phyloP scores from a whole-genome alignment of 2,888 invertebrate species.

The Nemotelus pantherinus region DNA sequence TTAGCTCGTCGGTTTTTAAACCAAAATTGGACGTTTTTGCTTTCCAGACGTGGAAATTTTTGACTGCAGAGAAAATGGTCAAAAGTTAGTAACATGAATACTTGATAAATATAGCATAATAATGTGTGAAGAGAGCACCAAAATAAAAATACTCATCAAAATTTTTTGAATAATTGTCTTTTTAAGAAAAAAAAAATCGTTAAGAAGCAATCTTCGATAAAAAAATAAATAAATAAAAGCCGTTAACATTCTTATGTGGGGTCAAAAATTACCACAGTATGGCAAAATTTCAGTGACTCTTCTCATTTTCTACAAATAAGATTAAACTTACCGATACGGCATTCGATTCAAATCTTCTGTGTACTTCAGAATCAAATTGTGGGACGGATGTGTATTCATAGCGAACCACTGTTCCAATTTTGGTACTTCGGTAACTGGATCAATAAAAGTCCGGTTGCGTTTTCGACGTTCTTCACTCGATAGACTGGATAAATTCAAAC shows the following conservation, averaged over 20 bases:
- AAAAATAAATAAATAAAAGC: not conserved
- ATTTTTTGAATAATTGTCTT: not conserved
- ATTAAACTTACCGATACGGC: slow-evolving; percentile 74
- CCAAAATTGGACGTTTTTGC: slow-evolving; percentile 99
- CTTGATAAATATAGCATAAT: not conserved
- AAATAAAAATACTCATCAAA: too few species aligned
- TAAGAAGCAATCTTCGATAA: slow-evolving; percentile 3
- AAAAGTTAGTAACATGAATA: slow-evolving; percentile 5
- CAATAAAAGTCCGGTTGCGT: slow-evolving; percentile 97
- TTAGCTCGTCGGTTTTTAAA: slow-evolving; percentile 99
- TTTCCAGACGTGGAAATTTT: slow-evolving; percentile 97
- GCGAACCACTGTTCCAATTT: slow-evolving; percentile 95
- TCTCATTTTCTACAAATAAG: too few species aligned
- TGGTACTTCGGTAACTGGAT: slow-evolving; percentile 97
- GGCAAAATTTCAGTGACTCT: too few species aligned
- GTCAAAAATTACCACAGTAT: too few species aligned
- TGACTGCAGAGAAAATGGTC: slow-evolving; percentile 70
- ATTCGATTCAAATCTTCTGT: slow-evolving; percentile 97
- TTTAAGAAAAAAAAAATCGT: not conserved
- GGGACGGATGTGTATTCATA: slow-evolving; percentile 98
- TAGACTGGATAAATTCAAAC: slow-evolving; percentile 72
- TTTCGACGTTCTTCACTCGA: slow-evolving; percentile 89
- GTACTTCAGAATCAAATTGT: slow-evolving; percentile 96
- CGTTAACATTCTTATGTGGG: too few species aligned
- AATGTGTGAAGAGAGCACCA: not conserved